Evolutionary conservation across 2,797 vertebrate species (phyloP), one percentile per base, ranked within the genome.

Genomic region (Coilia nasus): DNA sequence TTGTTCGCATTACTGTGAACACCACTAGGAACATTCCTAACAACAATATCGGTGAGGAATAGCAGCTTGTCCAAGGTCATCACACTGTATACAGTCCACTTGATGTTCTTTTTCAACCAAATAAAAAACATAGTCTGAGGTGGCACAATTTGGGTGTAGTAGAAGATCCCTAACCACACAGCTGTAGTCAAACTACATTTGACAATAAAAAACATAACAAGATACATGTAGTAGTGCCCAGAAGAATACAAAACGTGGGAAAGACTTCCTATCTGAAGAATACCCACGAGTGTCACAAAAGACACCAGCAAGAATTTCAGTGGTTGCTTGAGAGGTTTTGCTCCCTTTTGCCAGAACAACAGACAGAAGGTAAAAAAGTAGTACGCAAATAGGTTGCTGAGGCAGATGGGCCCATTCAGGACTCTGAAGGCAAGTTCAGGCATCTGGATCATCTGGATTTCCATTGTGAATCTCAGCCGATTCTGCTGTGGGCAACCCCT

Each of bases 61-160:
- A 28, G 25, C 23, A 12, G 62, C 62, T 67, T 28, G 25, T 28
- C 62, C 50, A 54, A 54, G 50, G 89, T 10, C 82, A 92, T 21
- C 64, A 12, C 19, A 1, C 17, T 9, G n/a, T 85, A 92, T 21
- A 91, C 89, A 35, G 90, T 0, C 1, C 57, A 21, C 85, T 44
- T 88, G 31, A 93, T 89, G 85, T 92, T 92, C 50, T 15, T 92
- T 86, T 92, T 94, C 3, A 91, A 23, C 90, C 89, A 92, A 44
- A 89, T 67, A 11, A 89, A 78, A 62, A 60, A 62, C 50, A 9
- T 81, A 46, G 0, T 0, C 46, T 82, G 85, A 15, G 41, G 67
- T 25, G 92, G 92, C n/a, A 94, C 91, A 15, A 94, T 93, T 50
- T 92, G 87, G 56, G 82, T 47, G 88, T 59, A 92, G 83, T 89